Evolutionary conservation across 2,797 vertebrate species (phyloP), one percentile per base, ranked within the genome.

Genomic region (Scyliorhinus canicula): DNA sequence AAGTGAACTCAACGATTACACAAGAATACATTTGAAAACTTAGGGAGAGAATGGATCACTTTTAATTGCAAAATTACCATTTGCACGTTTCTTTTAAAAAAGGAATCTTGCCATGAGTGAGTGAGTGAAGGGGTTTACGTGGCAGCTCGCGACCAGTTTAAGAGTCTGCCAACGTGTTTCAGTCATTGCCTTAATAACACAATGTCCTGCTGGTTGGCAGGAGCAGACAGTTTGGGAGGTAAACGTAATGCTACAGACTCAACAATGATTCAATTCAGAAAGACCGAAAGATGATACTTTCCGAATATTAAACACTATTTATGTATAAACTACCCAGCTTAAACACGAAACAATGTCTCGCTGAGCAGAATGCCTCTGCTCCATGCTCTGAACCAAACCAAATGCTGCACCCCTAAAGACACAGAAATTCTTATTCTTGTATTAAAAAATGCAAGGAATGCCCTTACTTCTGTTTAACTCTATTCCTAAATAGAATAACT

Each of bases 181-280:
- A 40, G 47, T 91, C n/a, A 91, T 35, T 90, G 57, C 16, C 35
- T 63, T 60, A 90, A 60, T 63, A 57, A 60, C 55, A 60, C 60
- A 65, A 65, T 21, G n/a, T 91, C 88, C 60, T 65, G 40, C 40
- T 91, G 57, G n/a, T 91, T 91, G 88, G 88, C 88, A 91, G 63
- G 60, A 44, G 60, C 14, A 63, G 5, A 60, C 24, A 26, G n/a
- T 26, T 63, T 91, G 57, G 88, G 88, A 91, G 88, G 88, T 44
- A 44, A 44, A n/a, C 40, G 1, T 65, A 63, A 26, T 21, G 40
- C 57, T 44, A 40, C 24, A 65, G 60, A 91, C 88, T 91, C 88
- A 91, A 91, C 88, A 91, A 91, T 44, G 60, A 91, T 44, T 91
- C 88, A 63, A 91, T 91, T 91, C 88, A 91, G 57, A 65, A 91